Base-by-base conservation (phyloP, 2,113 vertebrate species). In the Centropus unirufus region DNA sequence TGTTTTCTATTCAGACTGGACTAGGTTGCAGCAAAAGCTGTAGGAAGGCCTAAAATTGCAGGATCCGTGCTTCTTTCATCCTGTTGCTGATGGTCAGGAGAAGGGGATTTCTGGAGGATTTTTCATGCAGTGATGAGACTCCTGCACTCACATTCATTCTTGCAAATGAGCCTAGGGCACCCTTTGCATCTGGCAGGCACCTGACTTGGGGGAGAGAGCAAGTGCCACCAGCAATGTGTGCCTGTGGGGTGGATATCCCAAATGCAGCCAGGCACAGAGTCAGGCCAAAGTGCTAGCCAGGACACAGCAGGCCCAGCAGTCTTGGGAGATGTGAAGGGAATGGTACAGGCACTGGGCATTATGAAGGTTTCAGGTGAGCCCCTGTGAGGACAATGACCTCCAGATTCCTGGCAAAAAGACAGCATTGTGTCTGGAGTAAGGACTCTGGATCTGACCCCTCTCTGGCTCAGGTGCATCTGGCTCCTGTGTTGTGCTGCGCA, bases 11-110 rank as follows among this genome's bases (percentile, higher is more conserved):
- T 70, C 90, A 90, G 57, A 39, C 13, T 3, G 0, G 3, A 77
- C 67, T 89, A 42, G 39, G 75, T 73, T 95, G 87, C 59, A 9
- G 78, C 81, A 96, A 94, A 95, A 88, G 66, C 29, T 49, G 3
- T 34, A 47, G 72, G 88, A 82, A 96, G 64, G 52, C 83, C 79
- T 90, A 86, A 86, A 92, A 91, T 5, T 69, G 44, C 89, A 85
- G 62, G 51, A 80, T 78, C 61, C 9, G 3, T 32, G 61, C 36
- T 90, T 39, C 47, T 70, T 93, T 74, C 83, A 75, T 81, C 64
- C 66, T 6, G 9, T 12, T 9, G 2, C 80, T 1, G 12, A 29
- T 0, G 1, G 32, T 34, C n/a, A 5, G 78, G 47, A 59, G 73
- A 92, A 59, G 26, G 54, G 83, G 27, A 46, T 88, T 75, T 86